Base-by-base conservation (phyloP, 2,797 vertebrate species). In the Sebastes kiyomatsui region DNA sequence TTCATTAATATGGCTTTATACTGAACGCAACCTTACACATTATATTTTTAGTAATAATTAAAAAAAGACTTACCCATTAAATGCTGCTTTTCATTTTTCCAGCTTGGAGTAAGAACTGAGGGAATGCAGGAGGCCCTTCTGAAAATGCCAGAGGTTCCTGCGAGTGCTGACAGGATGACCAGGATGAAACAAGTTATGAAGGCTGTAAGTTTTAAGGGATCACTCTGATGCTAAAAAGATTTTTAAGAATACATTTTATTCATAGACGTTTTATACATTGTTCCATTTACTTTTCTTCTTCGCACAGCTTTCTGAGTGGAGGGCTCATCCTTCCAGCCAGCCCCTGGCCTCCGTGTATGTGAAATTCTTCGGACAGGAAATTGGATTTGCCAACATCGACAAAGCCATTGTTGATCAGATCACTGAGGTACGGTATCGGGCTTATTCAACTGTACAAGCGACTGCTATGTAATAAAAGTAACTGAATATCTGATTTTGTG, bases 291-390 rank as follows among this genome's bases (percentile, higher is more conserved):
- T 30, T 77, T 76, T 83, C n/a, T 77, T 85, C 12, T 35, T 38
- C 1, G 1, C 8, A 32, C 87, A 97, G 96, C 87, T 97, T 7
- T 93, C 93, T 64, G 91, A 96, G 6, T 98, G 96, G 96, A 97
- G 93, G 82, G 83, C 93, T 66, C 16, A 94, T 69, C 89, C 95
- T 59, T 84, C 81, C 59, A 93, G 91, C 27, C 80, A 96, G 58
- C 93, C 95, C 25, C 88, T 96, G 72, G 96, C 69, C 56, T 96
- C 93, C 1, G 30, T 88, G 25, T 95, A 95, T 70, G 2, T 97
- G 70, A 98, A 96, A 84, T 72, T 97, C 55, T 94, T 97, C 64
- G 95, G 91, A 86, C 96, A 98, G 86, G 96, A 97, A 86, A 3
- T 97, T 35, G 92, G 95, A 60, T 97, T 93, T 85, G 91, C 81